A percentile compares a stretch with the other conserved stretches of the same genome.
These are phyloP conservation scores for Alcis repandata DNA, from an alignment of 2,888 invertebrate species.

Conservation along the genomic window DNA sequence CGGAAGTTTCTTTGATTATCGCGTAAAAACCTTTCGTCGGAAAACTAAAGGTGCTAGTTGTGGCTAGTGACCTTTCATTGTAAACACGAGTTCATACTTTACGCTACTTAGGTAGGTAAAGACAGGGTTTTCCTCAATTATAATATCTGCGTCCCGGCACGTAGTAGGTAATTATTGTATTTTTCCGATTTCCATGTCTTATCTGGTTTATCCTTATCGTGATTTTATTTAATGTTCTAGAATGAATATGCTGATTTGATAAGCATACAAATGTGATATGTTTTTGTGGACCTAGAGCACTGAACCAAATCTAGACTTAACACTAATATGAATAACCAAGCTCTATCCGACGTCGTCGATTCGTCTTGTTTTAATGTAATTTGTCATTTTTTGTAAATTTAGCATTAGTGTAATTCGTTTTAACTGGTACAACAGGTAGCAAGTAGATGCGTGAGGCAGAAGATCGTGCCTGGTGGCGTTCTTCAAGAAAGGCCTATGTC, in stretches of 20 bases:
- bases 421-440: too few relatives aligned
- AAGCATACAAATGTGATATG: background rate
- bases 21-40: slow-evolving; percentile 17
- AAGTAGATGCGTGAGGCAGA: too few relatives aligned
- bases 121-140: slow-evolving; percentile 28
- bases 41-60: background rate
- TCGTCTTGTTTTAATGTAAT: too few relatives aligned
- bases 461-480: too few relatives aligned
- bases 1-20: slow-evolving; percentile 47
- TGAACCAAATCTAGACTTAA: too few relatives aligned
- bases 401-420: too few relatives aligned
- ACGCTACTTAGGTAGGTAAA: background rate
- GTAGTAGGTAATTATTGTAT: slow-evolving; percentile 20
- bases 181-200: slow-evolving; percentile 16
- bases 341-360: too few relatives aligned
- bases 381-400: too few relatives aligned
- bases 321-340: too few relatives aligned
- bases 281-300: too few relatives aligned
- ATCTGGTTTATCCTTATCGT: slow-evolving; percentile 18
- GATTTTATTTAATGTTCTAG: slow-evolving; percentile 23
- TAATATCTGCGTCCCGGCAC: slow-evolving; percentile 2
- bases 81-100: slow-evolving; percentile 8
- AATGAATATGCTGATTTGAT: slow-evolving; percentile 12
- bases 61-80: slow-evolving; percentile 14
- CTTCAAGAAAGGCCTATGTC: too few relatives aligned